Evolutionary conservation across 2,797 vertebrate species (phyloP).

Genomic region (Eleutherodactylus coqui): DNA sequence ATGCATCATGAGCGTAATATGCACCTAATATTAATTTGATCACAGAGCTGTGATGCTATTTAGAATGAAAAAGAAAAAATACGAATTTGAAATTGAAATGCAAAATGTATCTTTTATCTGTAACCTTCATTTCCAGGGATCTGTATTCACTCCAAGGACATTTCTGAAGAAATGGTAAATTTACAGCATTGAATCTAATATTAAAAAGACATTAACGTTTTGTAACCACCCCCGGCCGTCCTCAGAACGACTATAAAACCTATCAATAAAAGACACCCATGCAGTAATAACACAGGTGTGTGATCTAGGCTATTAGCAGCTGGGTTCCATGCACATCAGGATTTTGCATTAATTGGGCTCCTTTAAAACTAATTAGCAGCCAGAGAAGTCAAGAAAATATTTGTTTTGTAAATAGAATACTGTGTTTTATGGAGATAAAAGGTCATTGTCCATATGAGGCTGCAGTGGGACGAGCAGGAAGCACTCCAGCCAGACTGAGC

Average conservation of each 20-base stretch:
- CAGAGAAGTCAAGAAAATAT: neutral
- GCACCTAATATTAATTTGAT: too few relatives aligned
- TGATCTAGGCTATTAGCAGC: neutral
- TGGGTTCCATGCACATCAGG: constrained; percentile 46
- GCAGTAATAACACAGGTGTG: constrained; percentile 41
- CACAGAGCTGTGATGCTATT: too few relatives aligned
- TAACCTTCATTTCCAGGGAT: neutral
- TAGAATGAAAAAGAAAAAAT: too few relatives aligned
- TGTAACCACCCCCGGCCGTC: constrained; percentile 8
- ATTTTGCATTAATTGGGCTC: constrained; percentile 23
- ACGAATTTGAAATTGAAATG: neutral
- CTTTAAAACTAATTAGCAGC: constrained; percentile 31
- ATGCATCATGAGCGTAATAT: too few relatives aligned
- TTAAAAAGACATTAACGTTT: constrained; percentile 29
- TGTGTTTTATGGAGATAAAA: neutral
- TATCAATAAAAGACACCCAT: constrained; percentile 29
- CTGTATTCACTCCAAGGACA: neutral
- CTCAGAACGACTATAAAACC: constrained; percentile 45
- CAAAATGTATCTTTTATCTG: neutral
- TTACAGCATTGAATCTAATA: constrained; percentile 12
- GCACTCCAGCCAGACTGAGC: neutral
- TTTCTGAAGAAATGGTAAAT: constrained; percentile 23
- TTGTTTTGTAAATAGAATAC: neutral
- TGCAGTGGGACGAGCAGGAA: neutral
- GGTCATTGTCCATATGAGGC: neutral